Conservation (phyloP, 2,113 vertebrate genomes). For the Budorcas taxicolor region DNA sequence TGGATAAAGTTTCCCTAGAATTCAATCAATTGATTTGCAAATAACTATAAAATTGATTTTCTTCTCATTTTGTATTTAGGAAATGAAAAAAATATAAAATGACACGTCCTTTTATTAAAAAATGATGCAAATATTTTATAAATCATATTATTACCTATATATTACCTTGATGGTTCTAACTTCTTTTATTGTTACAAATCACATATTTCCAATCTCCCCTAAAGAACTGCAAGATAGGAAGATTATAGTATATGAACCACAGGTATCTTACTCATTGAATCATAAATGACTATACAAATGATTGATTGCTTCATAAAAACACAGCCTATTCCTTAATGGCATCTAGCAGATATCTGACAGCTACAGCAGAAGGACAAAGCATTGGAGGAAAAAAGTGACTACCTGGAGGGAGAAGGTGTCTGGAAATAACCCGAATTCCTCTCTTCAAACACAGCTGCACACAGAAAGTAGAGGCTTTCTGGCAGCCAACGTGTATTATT, state of each 20-base stretch:
- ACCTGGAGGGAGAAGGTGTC: neutral
- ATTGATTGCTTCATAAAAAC: constrained; percentile 3
- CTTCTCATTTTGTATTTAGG: neutral
- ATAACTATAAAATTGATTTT: neutral
- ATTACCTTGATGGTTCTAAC: neutral
- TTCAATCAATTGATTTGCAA: neutral
- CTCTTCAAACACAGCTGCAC: neutral
- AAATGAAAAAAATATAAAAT: constrained; percentile 24
- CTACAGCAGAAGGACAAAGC: neutral
- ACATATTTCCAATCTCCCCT: neutral
- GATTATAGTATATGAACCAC: neutral
- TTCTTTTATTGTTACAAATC: neutral
- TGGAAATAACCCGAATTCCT: constrained; percentile 5
- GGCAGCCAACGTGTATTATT: constrained; percentile 30
- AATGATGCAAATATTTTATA: neutral
- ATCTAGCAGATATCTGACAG: neutral
- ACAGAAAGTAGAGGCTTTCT: neutral
- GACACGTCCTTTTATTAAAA: neutral
- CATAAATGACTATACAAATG: neutral
- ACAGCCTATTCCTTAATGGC: neutral
- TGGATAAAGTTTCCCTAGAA: neutral
- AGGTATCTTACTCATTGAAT: neutral
- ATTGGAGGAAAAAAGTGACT: neutral
- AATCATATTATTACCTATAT: neutral
- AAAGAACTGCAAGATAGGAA: neutral